These are phyloP conservation scores for Bellardia bayeri DNA, from an alignment of 2,888 invertebrate species.

Conservation along the genomic window DNA sequence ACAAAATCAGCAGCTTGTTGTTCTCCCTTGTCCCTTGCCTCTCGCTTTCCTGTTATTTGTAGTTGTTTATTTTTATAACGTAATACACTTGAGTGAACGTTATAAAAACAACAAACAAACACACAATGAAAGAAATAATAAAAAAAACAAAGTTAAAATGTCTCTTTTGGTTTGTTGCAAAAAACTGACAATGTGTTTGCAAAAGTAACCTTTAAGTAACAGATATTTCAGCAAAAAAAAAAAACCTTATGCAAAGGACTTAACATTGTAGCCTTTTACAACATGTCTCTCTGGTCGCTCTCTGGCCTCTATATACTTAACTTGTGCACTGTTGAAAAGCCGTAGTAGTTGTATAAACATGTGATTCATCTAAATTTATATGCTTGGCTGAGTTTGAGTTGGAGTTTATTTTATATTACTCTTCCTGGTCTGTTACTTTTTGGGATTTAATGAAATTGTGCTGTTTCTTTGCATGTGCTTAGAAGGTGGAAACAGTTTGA, in stretches of 20 bases:
- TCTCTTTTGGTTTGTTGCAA: constrained; percentile 5
- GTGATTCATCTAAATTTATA: constrained; percentile 30
- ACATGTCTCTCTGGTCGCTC: not conserved
- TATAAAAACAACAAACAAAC: not conserved
- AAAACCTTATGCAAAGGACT: not conserved
- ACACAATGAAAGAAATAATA: not conserved
- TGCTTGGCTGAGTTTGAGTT: constrained; percentile 30
- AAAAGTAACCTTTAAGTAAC: constrained; percentile 28
- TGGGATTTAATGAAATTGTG: constrained; percentile 55
- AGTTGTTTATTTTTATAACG: constrained; percentile 32
- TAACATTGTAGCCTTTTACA: not conserved
- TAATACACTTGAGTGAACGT: constrained; percentile 55
- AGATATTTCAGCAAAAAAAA: not conserved
- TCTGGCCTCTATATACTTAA: not conserved
- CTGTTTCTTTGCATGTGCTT: constrained; percentile 51
- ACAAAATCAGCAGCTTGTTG: not conserved
- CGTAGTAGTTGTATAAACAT: not conserved
- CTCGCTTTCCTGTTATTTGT: not conserved
- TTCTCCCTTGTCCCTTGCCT: not conserved
- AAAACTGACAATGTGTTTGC: not conserved
- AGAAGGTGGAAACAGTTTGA: constrained; percentile 54
- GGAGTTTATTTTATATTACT: not conserved
- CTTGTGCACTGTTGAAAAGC: not conserved
- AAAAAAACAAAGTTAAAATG: constrained; percentile 44
- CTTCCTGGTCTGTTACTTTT: constrained; percentile 24